Conservation (phyloP, 1,140 invertebrate species). For the Macrobrachium nipponense region DNA sequence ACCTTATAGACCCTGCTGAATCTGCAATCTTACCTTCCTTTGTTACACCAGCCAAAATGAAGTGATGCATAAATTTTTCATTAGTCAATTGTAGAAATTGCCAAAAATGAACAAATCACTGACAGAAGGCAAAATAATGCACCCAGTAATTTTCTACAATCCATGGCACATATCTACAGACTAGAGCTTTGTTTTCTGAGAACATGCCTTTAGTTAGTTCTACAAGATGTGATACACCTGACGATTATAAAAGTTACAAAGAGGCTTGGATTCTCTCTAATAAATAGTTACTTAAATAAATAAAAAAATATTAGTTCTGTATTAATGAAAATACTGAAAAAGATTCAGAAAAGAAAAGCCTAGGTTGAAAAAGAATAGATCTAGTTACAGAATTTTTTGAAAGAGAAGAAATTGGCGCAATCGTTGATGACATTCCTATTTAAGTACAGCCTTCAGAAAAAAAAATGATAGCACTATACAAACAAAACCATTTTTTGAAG, state of each 20-base stretch:
- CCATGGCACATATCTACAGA: conserved; percentile 57
- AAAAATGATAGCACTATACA: no score
- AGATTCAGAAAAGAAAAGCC: background rate
- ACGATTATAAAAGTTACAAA: conserved; percentile 11
- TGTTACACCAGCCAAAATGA: no score
- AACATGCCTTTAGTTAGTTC: conserved; percentile 36
- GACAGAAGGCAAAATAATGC: conserved; percentile 6
- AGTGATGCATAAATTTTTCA: background rate
- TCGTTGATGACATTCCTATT: background rate
- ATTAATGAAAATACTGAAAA: conserved; percentile 34
- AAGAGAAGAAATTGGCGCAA: background rate
- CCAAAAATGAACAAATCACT: background rate
- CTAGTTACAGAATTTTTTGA: conserved; percentile 17
- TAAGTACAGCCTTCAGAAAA: no score
- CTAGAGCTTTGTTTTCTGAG: conserved; percentile 55
- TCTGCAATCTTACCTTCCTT: no score
- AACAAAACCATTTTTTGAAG: no score
- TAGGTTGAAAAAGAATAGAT: conserved; percentile 14
- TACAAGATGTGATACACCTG: background rate
- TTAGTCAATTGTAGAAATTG: background rate
- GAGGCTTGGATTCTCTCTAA: conserved; percentile 40
- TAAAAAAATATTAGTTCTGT: conserved; percentile 50
- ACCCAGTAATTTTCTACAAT: background rate
- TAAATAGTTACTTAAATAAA: conserved; percentile 52
- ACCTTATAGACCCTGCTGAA: no score